phyloP scores from a whole-genome alignment of 2,888 invertebrate species.

The Clitarchus hookeri region DNA sequence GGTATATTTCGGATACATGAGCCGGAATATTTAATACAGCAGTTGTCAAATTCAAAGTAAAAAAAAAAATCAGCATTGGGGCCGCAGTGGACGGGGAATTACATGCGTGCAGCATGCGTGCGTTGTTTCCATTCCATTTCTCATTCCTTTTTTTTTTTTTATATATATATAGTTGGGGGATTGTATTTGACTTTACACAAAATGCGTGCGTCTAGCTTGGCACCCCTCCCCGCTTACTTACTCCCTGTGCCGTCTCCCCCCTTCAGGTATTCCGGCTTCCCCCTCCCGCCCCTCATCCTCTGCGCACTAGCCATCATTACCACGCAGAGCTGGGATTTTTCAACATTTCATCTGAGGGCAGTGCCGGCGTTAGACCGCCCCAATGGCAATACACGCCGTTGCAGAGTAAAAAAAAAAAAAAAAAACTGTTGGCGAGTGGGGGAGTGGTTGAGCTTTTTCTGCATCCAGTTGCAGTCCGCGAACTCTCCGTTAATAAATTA shows the following conservation, averaged over 20 bases:
- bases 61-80: background rate
- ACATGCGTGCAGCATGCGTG: background rate
- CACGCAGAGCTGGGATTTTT: background rate
- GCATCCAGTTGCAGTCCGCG: conserved; percentile 7
- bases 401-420: background rate
- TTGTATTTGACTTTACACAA: background rate
- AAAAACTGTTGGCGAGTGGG: background rate
- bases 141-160: background rate
- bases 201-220: background rate
- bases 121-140: background rate
- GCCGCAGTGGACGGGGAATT: conserved; percentile 3
- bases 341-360: background rate
- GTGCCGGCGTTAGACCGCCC: background rate
- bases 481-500: conserved; percentile 10
- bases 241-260: background rate
- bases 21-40: background rate
- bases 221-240: background rate
- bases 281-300: background rate
- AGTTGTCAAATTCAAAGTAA: background rate
- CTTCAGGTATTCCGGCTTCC: background rate
- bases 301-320: background rate
- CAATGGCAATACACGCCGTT: background rate
- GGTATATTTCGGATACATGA: background rate
- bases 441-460: background rate
- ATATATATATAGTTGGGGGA: background rate